These are phyloP conservation scores for Hydrotaea diabolus DNA, from an alignment of 2,888 invertebrate species.

Conservation along the genomic window DNA sequence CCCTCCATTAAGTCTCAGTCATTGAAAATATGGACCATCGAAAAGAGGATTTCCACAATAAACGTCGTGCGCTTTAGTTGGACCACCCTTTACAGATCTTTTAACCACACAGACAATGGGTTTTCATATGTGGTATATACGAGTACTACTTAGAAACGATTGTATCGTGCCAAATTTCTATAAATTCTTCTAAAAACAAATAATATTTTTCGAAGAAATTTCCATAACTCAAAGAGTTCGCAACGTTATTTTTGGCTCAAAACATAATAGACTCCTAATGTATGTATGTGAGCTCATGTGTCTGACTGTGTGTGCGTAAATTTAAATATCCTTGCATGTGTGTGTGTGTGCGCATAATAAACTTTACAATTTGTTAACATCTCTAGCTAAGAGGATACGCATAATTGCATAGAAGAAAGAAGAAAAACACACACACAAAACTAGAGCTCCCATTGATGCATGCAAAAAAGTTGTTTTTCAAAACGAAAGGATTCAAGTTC, in stretches of 20 bases:
- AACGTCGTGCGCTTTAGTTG: no score
- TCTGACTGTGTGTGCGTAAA: background rate
- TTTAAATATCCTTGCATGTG: background rate
- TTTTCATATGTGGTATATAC: background rate
- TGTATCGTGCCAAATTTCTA: background rate
- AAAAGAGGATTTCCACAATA: no score
- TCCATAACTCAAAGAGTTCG: constrained; percentile 20
- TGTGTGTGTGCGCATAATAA: constrained; percentile 52
- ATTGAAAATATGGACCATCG: no score
- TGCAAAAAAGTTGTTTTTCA: constrained; percentile 21
- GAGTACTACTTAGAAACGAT: no score
- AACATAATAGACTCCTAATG: constrained; percentile 8
- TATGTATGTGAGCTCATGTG: constrained; percentile 8
- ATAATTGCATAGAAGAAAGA: constrained; percentile 57
- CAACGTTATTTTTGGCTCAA: constrained; percentile 13
- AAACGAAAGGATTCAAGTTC: constrained; percentile 37
- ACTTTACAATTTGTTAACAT: constrained; percentile 67
- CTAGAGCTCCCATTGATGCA: background rate
- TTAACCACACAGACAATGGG: no score
- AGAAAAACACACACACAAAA: background rate
- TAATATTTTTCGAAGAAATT: constrained; percentile 28
- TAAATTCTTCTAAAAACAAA: background rate
- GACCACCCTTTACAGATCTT: no score
- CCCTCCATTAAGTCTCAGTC: no score
- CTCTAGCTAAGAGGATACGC: constrained; percentile 63